Base-by-base conservation (phyloP, 2,888 invertebrate genomes). In the Aromia moschata region DNA sequence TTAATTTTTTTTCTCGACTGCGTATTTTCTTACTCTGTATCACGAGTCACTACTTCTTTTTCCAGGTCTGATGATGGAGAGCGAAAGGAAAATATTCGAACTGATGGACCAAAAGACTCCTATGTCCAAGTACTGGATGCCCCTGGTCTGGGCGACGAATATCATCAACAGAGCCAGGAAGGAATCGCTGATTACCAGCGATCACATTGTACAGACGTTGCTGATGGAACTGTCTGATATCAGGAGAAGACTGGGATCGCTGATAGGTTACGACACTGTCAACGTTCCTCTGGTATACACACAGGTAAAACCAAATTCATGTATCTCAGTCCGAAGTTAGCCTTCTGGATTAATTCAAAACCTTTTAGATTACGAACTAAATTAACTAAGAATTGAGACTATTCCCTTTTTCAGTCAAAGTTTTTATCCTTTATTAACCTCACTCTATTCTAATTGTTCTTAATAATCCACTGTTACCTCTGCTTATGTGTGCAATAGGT, bases 81-180 rank as follows among this genome's bases (percentile, higher is more conserved):
- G 93, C 69, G 95, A 95, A 80, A 89, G 91, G 80, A 93, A 94
- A 79, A 93, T 95, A 51, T 93, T 95, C 77, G 94, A 95, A 78
- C 87, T 92, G 76, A 89, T 95, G 88, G 92, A 94, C 77, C 89
- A 89, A 10, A 93, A 94, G 78, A 93, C 93, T 70, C 91, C 92
- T 2, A 94, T 94, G 91, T 92, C 93, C 10, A 90, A 90, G 83
- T 95, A 94, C 78, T 95, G 94, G 94, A 92, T 95, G 91, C 95
- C 95, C 0, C 82, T 94, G 49, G 93, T 94, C 11, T 95, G 95
- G 95, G 94, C 94, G 37, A 93, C 94, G 2, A 94, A 94, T 78
- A 92, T 95, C 64, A 93, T 95, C 68, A 93, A 94, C 80, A 84
- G 94, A 56, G 94, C 94, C 2, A 83, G 94, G 59, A 92, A 92